phyloP scores from a whole-genome alignment of 1,140 invertebrate genomes.

The Tetragnatha versicolor region DNA sequence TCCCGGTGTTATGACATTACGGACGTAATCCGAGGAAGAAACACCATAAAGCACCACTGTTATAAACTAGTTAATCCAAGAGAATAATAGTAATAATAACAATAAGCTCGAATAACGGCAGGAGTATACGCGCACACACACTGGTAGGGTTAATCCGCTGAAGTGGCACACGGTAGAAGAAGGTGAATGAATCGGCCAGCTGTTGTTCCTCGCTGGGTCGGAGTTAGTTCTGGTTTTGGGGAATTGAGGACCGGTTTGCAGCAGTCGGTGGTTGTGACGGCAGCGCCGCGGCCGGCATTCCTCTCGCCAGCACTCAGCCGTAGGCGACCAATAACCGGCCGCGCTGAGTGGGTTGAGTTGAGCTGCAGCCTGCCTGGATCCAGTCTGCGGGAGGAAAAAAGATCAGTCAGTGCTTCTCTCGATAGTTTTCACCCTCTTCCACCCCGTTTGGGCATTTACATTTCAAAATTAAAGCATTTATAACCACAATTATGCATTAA shows the following conservation, averaged over 20 bases:
- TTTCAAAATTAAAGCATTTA: not conserved
- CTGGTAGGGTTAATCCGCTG: not conserved
- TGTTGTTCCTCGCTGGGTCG: too few relatives aligned
- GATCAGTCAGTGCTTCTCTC: constrained; percentile 1
- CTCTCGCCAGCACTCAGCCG: constrained; percentile 14
- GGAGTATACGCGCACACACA: not conserved
- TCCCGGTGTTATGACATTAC: not conserved
- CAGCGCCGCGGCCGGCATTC: constrained; percentile 17
- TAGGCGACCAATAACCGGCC: constrained; percentile 45
- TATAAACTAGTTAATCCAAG: not conserved
- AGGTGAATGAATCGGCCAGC: too few relatives aligned
- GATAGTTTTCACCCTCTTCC: not conserved
- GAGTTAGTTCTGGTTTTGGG: too few relatives aligned
- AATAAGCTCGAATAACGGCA: constrained; percentile 21
- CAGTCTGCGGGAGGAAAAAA: constrained; percentile 37
- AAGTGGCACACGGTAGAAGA: not conserved
- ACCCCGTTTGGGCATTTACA: too few relatives aligned
- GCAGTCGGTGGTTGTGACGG: constrained; percentile 4
- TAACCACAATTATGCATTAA: not conserved
- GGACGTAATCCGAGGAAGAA: not conserved
- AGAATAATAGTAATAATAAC: not conserved
- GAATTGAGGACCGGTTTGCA: not conserved
- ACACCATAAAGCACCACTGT: not conserved
- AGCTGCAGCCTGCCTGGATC: constrained; percentile 26
- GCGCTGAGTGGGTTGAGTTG: constrained; percentile 47